Evolutionary conservation across 1,140 invertebrate genomes (phyloP).

Genomic region (Caenorhabditis tropicalis): DNA sequence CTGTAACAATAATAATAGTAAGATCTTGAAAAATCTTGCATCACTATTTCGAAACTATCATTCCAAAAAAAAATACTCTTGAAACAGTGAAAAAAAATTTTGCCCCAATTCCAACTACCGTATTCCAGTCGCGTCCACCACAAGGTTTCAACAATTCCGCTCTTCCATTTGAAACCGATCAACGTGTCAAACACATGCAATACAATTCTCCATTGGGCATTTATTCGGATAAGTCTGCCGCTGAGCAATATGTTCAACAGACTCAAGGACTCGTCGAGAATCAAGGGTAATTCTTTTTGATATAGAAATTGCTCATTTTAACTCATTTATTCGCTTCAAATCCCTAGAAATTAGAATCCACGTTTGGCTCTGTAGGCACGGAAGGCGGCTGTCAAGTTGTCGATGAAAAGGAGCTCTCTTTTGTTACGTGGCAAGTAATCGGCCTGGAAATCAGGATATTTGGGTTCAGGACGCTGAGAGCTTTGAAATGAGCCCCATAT

Average conservation of each 20-base stretch:
- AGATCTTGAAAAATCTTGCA: no score
- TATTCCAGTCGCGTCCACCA: conserved; percentile 48
- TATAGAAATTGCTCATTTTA: not conserved
- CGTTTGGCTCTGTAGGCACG: not conserved
- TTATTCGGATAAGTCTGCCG: conserved; percentile 56
- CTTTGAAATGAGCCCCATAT: not conserved
- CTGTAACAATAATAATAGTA: no score
- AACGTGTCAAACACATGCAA: conserved; percentile 50
- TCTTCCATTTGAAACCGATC: conserved; percentile 50
- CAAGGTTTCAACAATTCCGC: conserved; percentile 59
- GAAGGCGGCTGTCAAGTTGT: not conserved
- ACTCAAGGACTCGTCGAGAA: conserved; percentile 44
- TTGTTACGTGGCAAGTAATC: not conserved
- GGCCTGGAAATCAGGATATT: not conserved
- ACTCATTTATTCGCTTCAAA: not conserved
- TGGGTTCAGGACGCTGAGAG: not conserved
- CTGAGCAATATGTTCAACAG: conserved; percentile 59
- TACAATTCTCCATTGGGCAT: conserved; percentile 56
- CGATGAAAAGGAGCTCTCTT: conserved; percentile 17
- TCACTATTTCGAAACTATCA: not conserved
- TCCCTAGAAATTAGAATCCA: not conserved
- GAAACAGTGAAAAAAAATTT: no score
- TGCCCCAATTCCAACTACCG: not conserved
- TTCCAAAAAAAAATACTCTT: not conserved
- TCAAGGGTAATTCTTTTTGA: conserved; percentile 28